Percentiles rank a stretch among this genome's conserved stretches.
These are phyloP conservation scores for Lordiphosa stackelbergi DNA, from an alignment of 1,140 invertebrate genomes.

Conservation along the genomic window DNA sequence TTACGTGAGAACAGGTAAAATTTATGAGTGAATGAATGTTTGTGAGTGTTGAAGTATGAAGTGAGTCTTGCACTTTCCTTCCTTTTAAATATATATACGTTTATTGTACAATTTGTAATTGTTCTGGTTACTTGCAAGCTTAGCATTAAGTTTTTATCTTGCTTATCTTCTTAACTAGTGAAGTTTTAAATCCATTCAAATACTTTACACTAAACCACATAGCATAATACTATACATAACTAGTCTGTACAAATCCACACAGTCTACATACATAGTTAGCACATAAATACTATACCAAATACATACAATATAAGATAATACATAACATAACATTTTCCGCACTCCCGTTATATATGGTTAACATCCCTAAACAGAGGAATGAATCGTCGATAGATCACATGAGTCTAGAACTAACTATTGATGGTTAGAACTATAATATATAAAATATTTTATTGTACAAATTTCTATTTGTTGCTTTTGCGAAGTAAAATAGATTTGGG, in stretches of 20 bases:
- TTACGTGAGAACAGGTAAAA: constrained; percentile 43
- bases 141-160: constrained; percentile 23
- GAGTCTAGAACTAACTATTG: no score
- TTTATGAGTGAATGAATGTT: constrained; percentile 11
- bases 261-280: constrained; percentile 27
- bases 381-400: no score
- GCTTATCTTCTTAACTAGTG: constrained; percentile 10
- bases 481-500: no score
- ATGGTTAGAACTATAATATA: no score
- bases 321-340: no score
- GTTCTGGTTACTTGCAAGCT: constrained; percentile 56
- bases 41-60: constrained; percentile 9
- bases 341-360: no score
- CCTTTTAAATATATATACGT: constrained; percentile 17
- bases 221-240: constrained; percentile 1
- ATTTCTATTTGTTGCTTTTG: no score
- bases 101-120: constrained; percentile 53
- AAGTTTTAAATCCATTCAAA: constrained; percentile 2
- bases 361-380: no score
- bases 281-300: constrained; percentile 16
- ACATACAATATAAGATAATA: no score
- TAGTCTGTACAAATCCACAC: constrained; percentile 27
- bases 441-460: no score
- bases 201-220: constrained; percentile 3
- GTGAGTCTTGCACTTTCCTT: constrained; percentile 29